Conservation (phyloP, 2,888 invertebrate genomes). For the Caenorhabditis macrosperma region DNA sequence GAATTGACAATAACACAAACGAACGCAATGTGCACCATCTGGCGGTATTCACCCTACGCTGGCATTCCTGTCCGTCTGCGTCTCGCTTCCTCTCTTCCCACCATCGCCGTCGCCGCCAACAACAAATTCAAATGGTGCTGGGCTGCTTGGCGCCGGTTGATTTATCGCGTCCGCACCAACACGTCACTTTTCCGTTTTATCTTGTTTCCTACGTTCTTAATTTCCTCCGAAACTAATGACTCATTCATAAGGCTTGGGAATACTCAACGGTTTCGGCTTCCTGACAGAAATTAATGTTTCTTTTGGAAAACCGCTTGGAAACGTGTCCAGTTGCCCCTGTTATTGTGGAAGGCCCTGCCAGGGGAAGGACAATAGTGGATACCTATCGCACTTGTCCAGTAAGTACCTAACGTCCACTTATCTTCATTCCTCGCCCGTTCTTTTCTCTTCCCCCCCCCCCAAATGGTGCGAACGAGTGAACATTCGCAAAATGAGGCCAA, state of each 20-base stretch:
- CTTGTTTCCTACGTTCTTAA: no score
- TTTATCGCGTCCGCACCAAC: not conserved
- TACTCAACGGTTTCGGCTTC: no score
- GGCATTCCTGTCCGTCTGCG: conserved; percentile 19
- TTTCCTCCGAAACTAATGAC: not conserved
- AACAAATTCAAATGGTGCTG: conserved; percentile 3
- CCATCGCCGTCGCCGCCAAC: conserved; percentile 15
- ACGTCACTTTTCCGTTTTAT: not conserved
- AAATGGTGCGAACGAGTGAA: not conserved
- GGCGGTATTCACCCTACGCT: conserved; percentile 14
- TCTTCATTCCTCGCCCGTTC: not conserved
- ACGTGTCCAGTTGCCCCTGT: not conserved
- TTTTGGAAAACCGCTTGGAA: no score
- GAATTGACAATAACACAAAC: not conserved
- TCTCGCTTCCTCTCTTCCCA: conserved; percentile 6
- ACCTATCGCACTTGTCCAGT: conserved; percentile 3
- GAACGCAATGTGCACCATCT: conserved; percentile 42
- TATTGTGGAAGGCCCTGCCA: not conserved
- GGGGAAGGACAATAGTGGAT: not conserved
- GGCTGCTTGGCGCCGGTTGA: conserved; percentile 1
- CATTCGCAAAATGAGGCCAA: conserved; percentile 8
- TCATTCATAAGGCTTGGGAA: not conserved
- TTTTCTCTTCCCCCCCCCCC: not conserved
- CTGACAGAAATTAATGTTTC: no score
- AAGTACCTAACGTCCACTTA: not conserved